Percentiles rank a stretch among this genome's conserved stretches.
phyloP scores from a whole-genome alignment of 2,797 vertebrate species.

The Propithecus deckenii region DNA sequence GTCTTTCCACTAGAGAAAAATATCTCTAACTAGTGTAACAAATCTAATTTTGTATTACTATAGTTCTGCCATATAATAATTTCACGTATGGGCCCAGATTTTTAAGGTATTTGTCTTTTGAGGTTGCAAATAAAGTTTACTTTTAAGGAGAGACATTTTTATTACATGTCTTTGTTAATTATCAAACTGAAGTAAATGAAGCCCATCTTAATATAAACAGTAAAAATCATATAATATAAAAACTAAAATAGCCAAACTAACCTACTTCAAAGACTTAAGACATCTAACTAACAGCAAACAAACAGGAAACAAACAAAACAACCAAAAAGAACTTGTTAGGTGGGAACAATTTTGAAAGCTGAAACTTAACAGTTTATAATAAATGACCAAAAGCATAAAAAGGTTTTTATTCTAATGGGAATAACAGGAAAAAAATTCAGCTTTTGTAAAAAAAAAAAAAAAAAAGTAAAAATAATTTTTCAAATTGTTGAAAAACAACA shows the following conservation, averaged over 20 bases:
- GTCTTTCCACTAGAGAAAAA: neutral
- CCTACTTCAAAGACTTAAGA: neutral
- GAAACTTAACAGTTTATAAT: neutral
- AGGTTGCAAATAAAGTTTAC: neutral
- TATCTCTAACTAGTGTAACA: neutral
- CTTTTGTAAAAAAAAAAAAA: neutral
- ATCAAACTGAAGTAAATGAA: neutral
- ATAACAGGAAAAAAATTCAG: neutral
- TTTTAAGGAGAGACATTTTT: neutral
- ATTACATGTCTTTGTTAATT: neutral
- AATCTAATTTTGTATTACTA: neutral
- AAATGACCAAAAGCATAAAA: neutral
- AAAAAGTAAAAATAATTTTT: constrained; percentile 1
- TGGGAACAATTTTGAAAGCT: neutral
- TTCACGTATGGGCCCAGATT: neutral
- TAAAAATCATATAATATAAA: neutral
- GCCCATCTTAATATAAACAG: neutral
- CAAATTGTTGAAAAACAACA: constrained; percentile 35
- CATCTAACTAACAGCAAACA: neutral
- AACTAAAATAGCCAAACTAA: constrained; percentile 30
- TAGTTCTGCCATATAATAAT: neutral
- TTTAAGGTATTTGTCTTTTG: neutral
- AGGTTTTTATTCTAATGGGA: constrained; percentile 12
- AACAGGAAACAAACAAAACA: neutral
- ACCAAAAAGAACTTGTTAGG: neutral